These are phyloP conservation scores for Myopa testacea DNA, from an alignment of 2,888 invertebrate species.

Conservation along the genomic window DNA sequence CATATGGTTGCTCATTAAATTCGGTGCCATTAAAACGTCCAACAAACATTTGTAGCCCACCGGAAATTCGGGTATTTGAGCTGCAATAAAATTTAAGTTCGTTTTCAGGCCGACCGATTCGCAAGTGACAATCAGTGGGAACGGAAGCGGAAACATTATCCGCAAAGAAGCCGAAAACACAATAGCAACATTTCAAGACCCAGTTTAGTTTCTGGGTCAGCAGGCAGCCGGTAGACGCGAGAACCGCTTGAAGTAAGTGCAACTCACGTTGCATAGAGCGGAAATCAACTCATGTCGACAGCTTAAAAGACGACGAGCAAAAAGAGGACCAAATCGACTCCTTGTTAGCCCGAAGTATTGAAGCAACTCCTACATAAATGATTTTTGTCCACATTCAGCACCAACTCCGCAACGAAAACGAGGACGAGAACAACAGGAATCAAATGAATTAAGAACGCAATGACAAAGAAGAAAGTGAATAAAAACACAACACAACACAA, in stretches of 20 bases:
- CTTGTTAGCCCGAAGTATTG: neutral
- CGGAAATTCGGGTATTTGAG: constrained; percentile 23
- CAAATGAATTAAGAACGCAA: neutral
- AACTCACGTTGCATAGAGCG: constrained; percentile 33
- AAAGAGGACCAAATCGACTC: constrained; percentile 1
- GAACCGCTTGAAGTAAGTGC: neutral
- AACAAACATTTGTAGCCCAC: neutral
- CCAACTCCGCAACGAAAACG: neutral
- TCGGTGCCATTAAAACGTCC: neutral
- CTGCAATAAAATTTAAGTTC: constrained; percentile 4
- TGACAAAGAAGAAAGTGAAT: neutral
- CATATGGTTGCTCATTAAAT: neutral
- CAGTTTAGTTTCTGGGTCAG: constrained; percentile 47
- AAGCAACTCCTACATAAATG: neutral
- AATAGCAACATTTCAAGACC: constrained; percentile 46
- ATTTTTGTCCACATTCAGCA: neutral
- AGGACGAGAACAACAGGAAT: neutral
- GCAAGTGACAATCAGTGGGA: neutral
- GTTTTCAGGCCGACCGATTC: neutral
- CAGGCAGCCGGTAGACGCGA: constrained; percentile 1
- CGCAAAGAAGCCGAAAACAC: constrained; percentile 29
- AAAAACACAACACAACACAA: neutral
- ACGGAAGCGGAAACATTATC: constrained; percentile 31
- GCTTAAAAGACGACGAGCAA: constrained; percentile 51
- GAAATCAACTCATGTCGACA: constrained; percentile 59